Evolutionary conservation across 2,888 invertebrate genomes (phyloP).

Genomic region (Lithosia quadra): DNA sequence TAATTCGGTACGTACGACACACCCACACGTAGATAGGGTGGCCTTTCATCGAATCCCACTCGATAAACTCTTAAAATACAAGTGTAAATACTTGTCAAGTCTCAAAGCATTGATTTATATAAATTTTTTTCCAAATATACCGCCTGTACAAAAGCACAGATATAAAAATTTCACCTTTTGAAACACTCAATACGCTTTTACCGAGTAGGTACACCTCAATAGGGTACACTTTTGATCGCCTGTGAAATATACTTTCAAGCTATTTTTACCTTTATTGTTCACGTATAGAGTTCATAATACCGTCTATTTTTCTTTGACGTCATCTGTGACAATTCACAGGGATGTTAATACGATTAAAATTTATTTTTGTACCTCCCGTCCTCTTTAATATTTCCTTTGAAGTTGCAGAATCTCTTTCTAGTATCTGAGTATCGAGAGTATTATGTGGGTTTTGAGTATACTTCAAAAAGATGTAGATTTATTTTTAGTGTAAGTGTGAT

Average conservation of each 20-base stretch:
- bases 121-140: neutral
- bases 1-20: too few species aligned
- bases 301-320: neutral
- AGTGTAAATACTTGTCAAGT: neutral
- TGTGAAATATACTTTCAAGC: neutral
- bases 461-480: neutral
- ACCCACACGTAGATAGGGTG: too few species aligned
- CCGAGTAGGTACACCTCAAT: constrained; percentile 6
- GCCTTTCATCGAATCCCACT: too few species aligned
- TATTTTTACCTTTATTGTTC: neutral
- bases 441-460: neutral
- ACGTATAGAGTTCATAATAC: constrained; percentile 7
- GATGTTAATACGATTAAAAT: constrained; percentile 9
- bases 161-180: neutral
- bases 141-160: neutral
- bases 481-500: neutral
- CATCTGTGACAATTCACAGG: constrained; percentile 21
- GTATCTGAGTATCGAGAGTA: neutral
- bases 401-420: neutral
- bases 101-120: neutral
- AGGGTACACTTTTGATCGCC: constrained; percentile 6
- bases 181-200: constrained; percentile 11
- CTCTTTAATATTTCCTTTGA: neutral
- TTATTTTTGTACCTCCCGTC: constrained; percentile 11
- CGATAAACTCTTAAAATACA: too few species aligned